phyloP scores from a whole-genome alignment of 1,140 invertebrate species.

The Cyphomyrmex costatus region DNA sequence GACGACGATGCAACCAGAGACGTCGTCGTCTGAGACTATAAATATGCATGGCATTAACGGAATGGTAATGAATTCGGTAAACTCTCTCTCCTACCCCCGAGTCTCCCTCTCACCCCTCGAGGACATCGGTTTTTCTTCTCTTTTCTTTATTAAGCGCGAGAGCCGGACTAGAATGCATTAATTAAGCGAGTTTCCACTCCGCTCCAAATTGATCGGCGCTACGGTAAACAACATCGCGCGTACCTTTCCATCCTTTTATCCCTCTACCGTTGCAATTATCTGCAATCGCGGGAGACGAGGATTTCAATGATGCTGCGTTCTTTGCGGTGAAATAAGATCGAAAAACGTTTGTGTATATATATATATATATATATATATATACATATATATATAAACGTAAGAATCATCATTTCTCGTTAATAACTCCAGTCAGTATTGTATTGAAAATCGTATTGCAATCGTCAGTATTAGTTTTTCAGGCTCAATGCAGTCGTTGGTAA shows the following conservation, averaged over 20 bases:
- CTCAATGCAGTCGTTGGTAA: not conserved
- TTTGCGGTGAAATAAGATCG: not conserved
- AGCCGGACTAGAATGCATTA: slow-evolving; percentile 60
- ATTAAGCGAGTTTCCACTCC: slow-evolving; percentile 57
- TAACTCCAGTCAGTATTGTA: not conserved
- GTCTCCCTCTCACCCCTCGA: slow-evolving; percentile 55
- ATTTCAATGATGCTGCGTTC: slow-evolving; percentile 27
- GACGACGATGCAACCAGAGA: slow-evolving; percentile 57
- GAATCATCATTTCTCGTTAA: not conserved
- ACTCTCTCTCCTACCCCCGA: slow-evolving; percentile 63
- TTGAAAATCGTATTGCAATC: not conserved
- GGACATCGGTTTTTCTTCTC: slow-evolving; percentile 47
- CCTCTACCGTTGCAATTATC: slow-evolving; percentile 34
- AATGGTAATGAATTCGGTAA: slow-evolving; percentile 78
- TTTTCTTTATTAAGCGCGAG: slow-evolving; percentile 60
- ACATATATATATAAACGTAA: slow-evolving; percentile 6
- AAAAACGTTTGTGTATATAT: slow-evolving; percentile 29
- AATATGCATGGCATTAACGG: slow-evolving; percentile 81
- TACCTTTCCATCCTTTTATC: not conserved
- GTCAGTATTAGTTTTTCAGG: not conserved
- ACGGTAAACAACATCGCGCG: slow-evolving; percentile 55
- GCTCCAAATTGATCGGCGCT: slow-evolving; percentile 57
- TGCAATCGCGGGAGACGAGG: slow-evolving; percentile 30
- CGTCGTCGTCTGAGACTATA: slow-evolving; percentile 78
- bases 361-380: too few species aligned